These are phyloP conservation scores for Erebia aethiops DNA, from an alignment of 2,888 invertebrate species.

Conservation along the genomic window DNA sequence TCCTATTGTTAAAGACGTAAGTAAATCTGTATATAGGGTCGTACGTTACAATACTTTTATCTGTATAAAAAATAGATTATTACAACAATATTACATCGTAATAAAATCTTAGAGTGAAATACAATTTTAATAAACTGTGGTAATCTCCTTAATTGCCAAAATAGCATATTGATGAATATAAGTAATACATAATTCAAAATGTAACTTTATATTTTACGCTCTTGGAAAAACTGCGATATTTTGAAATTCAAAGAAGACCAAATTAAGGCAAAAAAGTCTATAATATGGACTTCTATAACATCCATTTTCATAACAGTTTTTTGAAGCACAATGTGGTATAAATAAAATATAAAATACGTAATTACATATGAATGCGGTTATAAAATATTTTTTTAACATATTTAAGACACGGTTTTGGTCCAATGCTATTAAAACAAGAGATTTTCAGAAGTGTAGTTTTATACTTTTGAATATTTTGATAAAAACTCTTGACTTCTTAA, in stretches of 20 bases:
- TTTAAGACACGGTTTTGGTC: no score
- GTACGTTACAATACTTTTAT: constrained; percentile 32
- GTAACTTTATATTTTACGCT: constrained; percentile 18
- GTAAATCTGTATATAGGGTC: constrained; percentile 33
- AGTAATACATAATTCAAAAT: constrained; percentile 31
- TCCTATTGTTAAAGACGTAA: constrained; percentile 28
- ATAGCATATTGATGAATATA: constrained; percentile 56
- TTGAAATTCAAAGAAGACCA: background rate
- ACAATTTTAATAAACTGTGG: constrained; percentile 69
- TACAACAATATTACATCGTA: constrained; percentile 33
- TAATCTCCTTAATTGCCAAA: constrained; percentile 83
- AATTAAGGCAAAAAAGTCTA: no score
- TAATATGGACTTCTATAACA: no score
- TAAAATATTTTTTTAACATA: no score
- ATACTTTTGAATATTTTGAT: no score
- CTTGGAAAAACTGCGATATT: constrained; percentile 26
- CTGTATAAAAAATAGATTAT: constrained; percentile 36
- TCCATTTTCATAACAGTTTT: no score
- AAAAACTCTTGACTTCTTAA: no score
- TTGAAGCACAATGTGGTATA: no score
- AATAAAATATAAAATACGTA: no score
- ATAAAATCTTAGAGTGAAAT: constrained; percentile 41
- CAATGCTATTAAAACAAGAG: no score
- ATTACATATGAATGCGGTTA: no score
- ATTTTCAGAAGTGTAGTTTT: no score